phyloP scores from a whole-genome alignment of 2,113 vertebrate species.

The Ptychochromis oligacanthus region DNA sequence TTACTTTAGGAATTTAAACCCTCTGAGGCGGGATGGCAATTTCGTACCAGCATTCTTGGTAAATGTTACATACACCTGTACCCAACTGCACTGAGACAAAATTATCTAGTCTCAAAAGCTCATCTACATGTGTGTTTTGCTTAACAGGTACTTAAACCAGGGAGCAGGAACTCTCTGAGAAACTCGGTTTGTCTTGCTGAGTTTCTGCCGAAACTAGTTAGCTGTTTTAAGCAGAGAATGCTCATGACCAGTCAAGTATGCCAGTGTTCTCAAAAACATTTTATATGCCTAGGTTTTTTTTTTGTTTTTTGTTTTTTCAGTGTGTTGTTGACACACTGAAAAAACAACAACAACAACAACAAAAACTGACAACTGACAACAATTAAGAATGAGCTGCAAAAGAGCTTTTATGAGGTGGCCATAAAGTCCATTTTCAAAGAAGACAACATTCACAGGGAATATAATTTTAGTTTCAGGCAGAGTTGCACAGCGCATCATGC shows the following conservation, averaged over 20 bases:
- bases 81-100: neutral
- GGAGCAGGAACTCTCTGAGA: neutral
- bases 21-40: neutral
- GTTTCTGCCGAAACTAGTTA: no score
- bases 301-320: neutral
- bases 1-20: neutral
- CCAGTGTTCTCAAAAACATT: no score
- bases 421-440: neutral
- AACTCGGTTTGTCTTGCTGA: neutral
- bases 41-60: neutral
- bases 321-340: no score
- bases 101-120: neutral
- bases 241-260: no score
- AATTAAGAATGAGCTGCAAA: constrained; percentile 1
- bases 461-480: neutral
- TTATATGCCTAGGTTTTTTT: neutral
- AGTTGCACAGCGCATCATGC: neutral
- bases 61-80: neutral
- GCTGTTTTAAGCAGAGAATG: no score
- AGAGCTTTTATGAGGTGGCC: neutral
- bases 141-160: neutral
- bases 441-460: neutral
- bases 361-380: no score
- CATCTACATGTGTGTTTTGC: neutral
- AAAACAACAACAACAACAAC: no score